Conservation (phyloP, 1,140 invertebrate species). For the Thalassaphorura encarpata region DNA sequence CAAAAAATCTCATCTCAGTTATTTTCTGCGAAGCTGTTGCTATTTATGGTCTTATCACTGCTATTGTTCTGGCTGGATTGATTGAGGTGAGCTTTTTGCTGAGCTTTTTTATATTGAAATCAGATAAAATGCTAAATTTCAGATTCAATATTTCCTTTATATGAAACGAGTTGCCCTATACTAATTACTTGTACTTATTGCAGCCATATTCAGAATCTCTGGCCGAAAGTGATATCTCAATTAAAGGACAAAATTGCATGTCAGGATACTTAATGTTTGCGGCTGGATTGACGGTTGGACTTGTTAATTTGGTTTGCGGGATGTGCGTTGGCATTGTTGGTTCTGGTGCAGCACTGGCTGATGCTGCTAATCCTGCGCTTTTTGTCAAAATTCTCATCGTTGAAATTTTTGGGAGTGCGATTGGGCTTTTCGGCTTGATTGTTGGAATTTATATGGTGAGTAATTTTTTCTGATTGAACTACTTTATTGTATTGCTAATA, state of each 20-base stretch:
- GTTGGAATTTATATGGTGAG: conserved; percentile 84
- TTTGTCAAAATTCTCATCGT: conserved; percentile 98
- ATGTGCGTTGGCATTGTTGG: conserved; percentile 92
- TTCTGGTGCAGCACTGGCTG: conserved; percentile 87
- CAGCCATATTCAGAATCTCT: conserved; percentile 19
- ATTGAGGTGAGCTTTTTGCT: conserved; percentile 50
- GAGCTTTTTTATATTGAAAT: too few species aligned
- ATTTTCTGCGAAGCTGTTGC: conserved; percentile 99
- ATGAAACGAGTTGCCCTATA: too few species aligned
- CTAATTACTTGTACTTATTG: neutral
- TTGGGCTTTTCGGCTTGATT: conserved; percentile 96
- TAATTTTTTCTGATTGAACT: conserved; percentile 6
- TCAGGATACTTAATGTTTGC: conserved; percentile 90
- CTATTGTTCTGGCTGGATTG: conserved; percentile 84
- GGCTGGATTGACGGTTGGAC: conserved; percentile 84
- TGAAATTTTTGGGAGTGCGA: conserved; percentile 96
- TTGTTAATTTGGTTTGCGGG: conserved; percentile 91
- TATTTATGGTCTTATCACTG: conserved; percentile 97
- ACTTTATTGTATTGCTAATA: neutral
- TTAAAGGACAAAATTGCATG: conserved; percentile 45
- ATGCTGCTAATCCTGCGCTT: conserved; percentile 85
- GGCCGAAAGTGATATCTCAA: conserved; percentile 6
- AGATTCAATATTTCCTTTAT: too few species aligned
- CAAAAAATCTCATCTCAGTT: conserved; percentile 98
- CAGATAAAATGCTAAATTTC: too few species aligned